Conservation (phyloP, 2,888 invertebrate species). For the Mythimna loreyi region DNA sequence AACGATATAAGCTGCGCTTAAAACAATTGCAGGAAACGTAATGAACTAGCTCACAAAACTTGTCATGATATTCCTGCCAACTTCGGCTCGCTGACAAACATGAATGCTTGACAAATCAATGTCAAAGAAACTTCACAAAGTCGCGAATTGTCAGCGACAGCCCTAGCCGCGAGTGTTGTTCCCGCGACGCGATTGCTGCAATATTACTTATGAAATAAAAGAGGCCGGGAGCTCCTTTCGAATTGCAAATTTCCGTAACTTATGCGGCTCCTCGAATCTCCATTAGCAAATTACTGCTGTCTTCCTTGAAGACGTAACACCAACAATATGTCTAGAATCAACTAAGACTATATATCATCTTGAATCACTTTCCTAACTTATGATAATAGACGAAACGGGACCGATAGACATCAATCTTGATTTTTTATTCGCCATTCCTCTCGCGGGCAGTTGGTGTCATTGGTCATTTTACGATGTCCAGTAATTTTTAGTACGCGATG, state of each 20-base stretch:
- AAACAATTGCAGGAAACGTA: constrained; percentile 37
- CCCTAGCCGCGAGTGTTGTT: constrained; percentile 50
- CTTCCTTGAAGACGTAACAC: constrained; percentile 68
- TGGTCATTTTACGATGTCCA: constrained; percentile 66
- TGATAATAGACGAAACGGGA: constrained; percentile 75
- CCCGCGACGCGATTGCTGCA: constrained; percentile 63
- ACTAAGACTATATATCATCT: constrained; percentile 72
- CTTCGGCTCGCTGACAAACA: constrained; percentile 40
- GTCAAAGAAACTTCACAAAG: constrained; percentile 53
- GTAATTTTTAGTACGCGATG: constrained; percentile 65
- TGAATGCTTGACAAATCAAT: constrained; percentile 55
- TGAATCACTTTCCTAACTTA: constrained; percentile 77
- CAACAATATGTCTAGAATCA: constrained; percentile 76
- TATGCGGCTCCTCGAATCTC: constrained; percentile 72
- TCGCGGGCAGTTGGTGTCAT: constrained; percentile 60
- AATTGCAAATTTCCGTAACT: constrained; percentile 74
- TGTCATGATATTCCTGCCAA: constrained; percentile 25
- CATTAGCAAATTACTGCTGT: constrained; percentile 80
- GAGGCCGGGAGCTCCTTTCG: constrained; percentile 64
- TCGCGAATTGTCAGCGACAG: constrained; percentile 37
- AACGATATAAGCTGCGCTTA: constrained; percentile 7
- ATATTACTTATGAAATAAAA: constrained; percentile 72
- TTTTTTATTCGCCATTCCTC: constrained; percentile 68
- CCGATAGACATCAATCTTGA: constrained; percentile 72
- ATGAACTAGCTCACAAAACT: constrained; percentile 33